Percentiles rank a stretch among this genome's conserved stretches.
phyloP scores from a whole-genome alignment of 2,113 vertebrate genomes.

The Prinia subflava region DNA sequence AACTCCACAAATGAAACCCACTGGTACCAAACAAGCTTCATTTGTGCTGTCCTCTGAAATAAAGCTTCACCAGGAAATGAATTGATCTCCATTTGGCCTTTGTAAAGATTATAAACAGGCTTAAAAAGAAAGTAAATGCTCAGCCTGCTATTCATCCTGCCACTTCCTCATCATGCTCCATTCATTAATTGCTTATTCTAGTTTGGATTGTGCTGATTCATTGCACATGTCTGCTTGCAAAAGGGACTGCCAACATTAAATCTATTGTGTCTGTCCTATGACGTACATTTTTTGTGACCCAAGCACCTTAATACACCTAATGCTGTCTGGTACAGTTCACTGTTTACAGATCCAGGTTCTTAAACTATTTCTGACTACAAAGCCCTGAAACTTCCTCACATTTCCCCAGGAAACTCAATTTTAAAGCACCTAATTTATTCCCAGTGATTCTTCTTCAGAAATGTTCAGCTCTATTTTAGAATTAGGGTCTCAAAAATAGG shows the following conservation, averaged over 20 bases:
- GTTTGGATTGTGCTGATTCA: conserved; percentile 30
- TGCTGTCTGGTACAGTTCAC: not conserved
- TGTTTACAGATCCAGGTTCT: not conserved
- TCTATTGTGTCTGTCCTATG: not conserved
- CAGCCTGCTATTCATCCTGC: not conserved
- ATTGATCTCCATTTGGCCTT: conserved; percentile 38
- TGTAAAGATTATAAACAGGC: conserved; percentile 11
- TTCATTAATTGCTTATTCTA: conserved; percentile 44
- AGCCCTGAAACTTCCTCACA: not conserved
- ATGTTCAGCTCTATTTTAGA: not conserved
- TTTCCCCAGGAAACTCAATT: not conserved
- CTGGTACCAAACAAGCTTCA: not conserved
- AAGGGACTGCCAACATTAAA: conserved; percentile 31
- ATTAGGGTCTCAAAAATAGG: not conserved
- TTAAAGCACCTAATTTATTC: not conserved
- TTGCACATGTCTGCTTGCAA: not conserved
- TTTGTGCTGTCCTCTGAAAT: not conserved
- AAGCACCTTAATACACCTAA: not conserved
- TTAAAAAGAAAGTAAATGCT: not conserved
- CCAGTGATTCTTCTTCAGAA: not conserved
- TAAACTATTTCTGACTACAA: not conserved
- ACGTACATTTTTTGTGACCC: not conserved
- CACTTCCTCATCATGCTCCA: conserved; percentile 38
- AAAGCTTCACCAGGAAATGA: conserved; percentile 26
- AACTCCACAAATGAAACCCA: not conserved